phyloP scores from a whole-genome alignment of 2,797 vertebrate genomes.

The Rhinella marina region DNA sequence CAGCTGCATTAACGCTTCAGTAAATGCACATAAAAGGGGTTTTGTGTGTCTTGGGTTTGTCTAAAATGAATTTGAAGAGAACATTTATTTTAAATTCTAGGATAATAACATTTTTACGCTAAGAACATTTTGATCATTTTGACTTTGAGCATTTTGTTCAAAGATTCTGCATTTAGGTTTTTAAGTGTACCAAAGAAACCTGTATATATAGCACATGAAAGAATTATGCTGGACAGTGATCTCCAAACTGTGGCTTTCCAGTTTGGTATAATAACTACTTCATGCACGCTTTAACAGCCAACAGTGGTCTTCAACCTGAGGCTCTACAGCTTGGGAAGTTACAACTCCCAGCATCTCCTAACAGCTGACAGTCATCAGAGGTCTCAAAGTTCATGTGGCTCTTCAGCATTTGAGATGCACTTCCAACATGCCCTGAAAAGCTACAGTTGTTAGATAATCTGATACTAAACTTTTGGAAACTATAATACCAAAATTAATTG shows the following conservation, averaged over 20 bases:
- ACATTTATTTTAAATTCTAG: conserved; percentile 16
- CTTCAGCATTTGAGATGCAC: not conserved
- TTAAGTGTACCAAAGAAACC: not conserved
- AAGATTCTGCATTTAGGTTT: not conserved
- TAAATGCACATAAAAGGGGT: conserved; percentile 4
- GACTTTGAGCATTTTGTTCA: not conserved
- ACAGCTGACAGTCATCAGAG: not conserved
- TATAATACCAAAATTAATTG: no score
- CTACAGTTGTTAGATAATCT: not conserved
- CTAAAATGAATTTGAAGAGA: conserved; percentile 3
- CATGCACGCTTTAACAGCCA: not conserved
- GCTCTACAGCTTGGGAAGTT: not conserved
- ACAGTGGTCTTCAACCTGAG: not conserved
- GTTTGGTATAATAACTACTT: not conserved
- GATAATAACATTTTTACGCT: not conserved
- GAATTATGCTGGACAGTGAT: no score
- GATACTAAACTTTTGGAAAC: no score
- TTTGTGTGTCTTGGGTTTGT: conserved; percentile 23
- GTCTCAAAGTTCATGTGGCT: not conserved
- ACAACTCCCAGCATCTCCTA: not conserved
- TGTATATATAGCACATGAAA: not conserved
- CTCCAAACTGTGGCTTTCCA: not conserved
- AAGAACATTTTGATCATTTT: not conserved
- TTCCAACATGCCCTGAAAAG: not conserved
- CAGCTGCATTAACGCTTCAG: conserved; percentile 41